Base-by-base conservation (phyloP, 2,113 vertebrate species). In the Gavialis gangeticus region DNA sequence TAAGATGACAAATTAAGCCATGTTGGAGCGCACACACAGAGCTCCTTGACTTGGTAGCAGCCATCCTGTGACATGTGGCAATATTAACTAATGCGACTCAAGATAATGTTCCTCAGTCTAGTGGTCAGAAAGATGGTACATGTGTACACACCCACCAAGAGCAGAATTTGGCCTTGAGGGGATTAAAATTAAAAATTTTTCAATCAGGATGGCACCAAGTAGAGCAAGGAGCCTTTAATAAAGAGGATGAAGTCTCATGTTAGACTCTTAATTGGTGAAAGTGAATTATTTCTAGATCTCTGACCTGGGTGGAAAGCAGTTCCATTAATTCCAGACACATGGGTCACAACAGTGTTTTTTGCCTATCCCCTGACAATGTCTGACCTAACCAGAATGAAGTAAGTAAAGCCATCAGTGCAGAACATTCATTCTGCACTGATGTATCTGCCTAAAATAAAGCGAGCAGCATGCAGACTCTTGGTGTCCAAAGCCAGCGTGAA, bases 391-490 rank as follows among this genome's bases (percentile, higher is more conserved):
- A 82, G 91, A 79, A 82, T 92, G 80, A 86, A 82, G 83, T 79
- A 90, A 95, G 94, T 73, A 55, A 75, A 76, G 15, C 59, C 2
- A 0, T 28, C 27, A 8, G 83, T 82, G 56, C n/a, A 66, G 67
- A 91, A 75, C 77, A 62, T 92, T 95, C 62, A 25, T 79, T 90
- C 76, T 84, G 75, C 75, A 22, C 0, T 6, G 84, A 55, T 92
- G 17, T 79, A 79, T 88, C 79, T 77, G 84, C 89, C 79, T 92
- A 89, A 96, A 97, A 96, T 96, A 96, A 95, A 96, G 78, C n/a
- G 79, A 69, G 1, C 81, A 55, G 73, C 56, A 4, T 84, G 75
- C 90, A 92, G 84, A 14, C 80, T 92, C 91, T 24, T 55, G 18
- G 12, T 73, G 34, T 73, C 34, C 22, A 73, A 73, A 46, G 34